phyloP scores from a whole-genome alignment of 2,797 vertebrate genomes.

The Aldrovandia affinis region DNA sequence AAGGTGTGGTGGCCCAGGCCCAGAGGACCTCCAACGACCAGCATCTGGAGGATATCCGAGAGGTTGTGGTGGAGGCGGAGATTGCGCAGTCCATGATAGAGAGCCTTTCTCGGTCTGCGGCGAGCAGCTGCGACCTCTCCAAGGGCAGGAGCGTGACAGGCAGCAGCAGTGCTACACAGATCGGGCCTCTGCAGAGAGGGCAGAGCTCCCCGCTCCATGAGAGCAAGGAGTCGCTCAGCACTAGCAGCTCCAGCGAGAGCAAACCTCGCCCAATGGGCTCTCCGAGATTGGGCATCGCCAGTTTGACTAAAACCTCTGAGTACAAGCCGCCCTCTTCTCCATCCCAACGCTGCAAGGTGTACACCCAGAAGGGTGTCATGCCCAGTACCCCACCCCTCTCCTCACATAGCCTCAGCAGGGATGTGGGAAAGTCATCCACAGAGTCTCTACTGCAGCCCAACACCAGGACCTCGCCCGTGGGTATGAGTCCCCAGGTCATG shows the following conservation, averaged over 20 bases:
- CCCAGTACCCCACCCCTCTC: slow-evolving; percentile 55
- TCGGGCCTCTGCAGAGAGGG: slow-evolving; percentile 66
- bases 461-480: slow-evolving; percentile 85
- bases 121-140: slow-evolving; percentile 63
- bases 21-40: slow-evolving; percentile 49
- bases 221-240: slow-evolving; percentile 84
- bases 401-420: slow-evolving; percentile 63
- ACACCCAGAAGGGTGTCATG: slow-evolving; percentile 70
- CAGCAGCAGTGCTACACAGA: slow-evolving; percentile 49
- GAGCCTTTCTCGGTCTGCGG: slow-evolving; percentile 49
- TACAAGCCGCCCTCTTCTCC: slow-evolving; percentile 73
- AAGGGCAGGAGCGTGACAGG: slow-evolving; percentile 73
- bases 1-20: slow-evolving; percentile 62
- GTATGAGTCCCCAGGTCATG: slow-evolving; percentile 86
- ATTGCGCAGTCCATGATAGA: slow-evolving; percentile 48
- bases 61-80: slow-evolving; percentile 58
- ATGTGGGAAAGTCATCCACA: slow-evolving; percentile 51
- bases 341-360: slow-evolving; percentile 75
- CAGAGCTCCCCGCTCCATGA: slow-evolving; percentile 83
- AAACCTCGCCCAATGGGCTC: slow-evolving; percentile 83
- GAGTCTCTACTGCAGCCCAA: slow-evolving; percentile 78
- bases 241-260: slow-evolving; percentile 82
- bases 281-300: slow-evolving; percentile 75
- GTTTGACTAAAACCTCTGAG: slow-evolving; percentile 77
- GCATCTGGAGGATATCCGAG: slow-evolving; percentile 46